These are phyloP conservation scores for Brotula barbata DNA, from an alignment of 2,797 vertebrate species.

Conservation along the genomic window DNA sequence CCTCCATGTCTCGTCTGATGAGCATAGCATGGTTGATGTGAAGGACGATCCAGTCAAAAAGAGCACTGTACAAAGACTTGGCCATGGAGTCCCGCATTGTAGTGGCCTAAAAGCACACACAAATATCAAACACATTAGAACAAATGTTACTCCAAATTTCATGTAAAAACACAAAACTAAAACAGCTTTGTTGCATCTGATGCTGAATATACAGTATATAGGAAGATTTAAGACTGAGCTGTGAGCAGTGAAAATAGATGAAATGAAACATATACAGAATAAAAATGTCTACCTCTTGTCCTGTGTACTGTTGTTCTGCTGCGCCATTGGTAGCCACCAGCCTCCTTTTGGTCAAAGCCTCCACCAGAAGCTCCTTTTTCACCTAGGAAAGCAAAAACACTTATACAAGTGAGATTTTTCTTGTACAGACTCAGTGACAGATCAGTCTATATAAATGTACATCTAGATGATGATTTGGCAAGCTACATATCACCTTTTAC, in stretches of 20 bases:
- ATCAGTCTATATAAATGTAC: neutral
- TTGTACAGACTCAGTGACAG: neutral
- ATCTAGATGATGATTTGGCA: neutral
- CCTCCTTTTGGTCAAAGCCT: constrained; percentile 90
- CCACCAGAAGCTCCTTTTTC: constrained; percentile 85
- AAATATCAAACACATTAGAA: neutral
- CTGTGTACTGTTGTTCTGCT: constrained; percentile 86
- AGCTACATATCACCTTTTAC: neutral
- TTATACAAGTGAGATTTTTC: too few species aligned
- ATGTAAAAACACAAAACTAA: too few species aligned
- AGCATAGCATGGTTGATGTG: constrained; percentile 94
- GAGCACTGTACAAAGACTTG: constrained; percentile 89
- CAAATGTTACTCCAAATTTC: too few species aligned
- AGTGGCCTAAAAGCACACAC: constrained; percentile 78
- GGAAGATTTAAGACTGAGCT: neutral
- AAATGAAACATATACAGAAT: neutral
- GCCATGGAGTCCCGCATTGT: constrained; percentile 93
- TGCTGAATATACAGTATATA: too few species aligned
- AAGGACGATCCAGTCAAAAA: constrained; percentile 96
- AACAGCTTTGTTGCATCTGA: too few species aligned
- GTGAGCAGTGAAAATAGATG: too few species aligned
- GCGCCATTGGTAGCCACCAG: constrained; percentile 80
- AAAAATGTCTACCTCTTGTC: constrained; percentile 77
- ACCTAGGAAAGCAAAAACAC: constrained; percentile 79
- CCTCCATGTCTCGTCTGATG: constrained; percentile 92